Evolutionary conservation across 2,113 vertebrate genomes (phyloP), one percentile per base, ranked within the genome.

Genomic region (cattle (Bos taurus)): DNA sequence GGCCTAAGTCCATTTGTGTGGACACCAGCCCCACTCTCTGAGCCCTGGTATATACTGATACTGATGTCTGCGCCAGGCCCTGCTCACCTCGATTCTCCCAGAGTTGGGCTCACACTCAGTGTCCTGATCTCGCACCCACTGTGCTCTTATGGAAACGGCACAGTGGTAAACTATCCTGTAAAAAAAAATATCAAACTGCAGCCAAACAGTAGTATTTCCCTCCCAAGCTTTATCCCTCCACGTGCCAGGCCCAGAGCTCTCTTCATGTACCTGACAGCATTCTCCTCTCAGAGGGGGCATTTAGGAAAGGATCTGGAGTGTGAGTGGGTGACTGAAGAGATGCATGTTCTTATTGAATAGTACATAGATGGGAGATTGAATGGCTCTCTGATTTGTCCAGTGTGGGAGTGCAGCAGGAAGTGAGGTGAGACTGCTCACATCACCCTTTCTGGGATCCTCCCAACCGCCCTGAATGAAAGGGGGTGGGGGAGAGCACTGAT

Each of bases 401-500:
- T 62, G 30, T 57, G 15, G 10, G 82, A n/a, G 14, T 33, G 4
- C 17, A 8, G 46, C 57, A 74, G 59, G 77, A 88, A 62, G 33
- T 14, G 84, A 28, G 19, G 59, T 84, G 50, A 89, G 59, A 16
- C 50, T 64, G 16, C 50, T 28, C 64, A 36, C 36, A 6, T 30
- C 67, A 89, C 56, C 78, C 86, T 56, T 30, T 52, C 14, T 21
- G 25, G 7, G 43, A 15, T 43, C 40, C 52, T 26, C 26, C 6
- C 0, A 11, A 50, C 23, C 25, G 89, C 30, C 71, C 46, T 0
- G 0, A 67, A 33, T 6, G 36, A 48, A 78, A 16, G 16, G 3
- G 21, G 7, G 8, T 0, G 1, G 7, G 33, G 7, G 5, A 3
- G 46, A 33, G 21, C 56, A 56, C 52, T 30, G 7, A 40, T 25